Base-by-base conservation (phyloP, 37 sponge, comb jelly and placozoan species). In the Cliona cf. orientalis region DNA sequence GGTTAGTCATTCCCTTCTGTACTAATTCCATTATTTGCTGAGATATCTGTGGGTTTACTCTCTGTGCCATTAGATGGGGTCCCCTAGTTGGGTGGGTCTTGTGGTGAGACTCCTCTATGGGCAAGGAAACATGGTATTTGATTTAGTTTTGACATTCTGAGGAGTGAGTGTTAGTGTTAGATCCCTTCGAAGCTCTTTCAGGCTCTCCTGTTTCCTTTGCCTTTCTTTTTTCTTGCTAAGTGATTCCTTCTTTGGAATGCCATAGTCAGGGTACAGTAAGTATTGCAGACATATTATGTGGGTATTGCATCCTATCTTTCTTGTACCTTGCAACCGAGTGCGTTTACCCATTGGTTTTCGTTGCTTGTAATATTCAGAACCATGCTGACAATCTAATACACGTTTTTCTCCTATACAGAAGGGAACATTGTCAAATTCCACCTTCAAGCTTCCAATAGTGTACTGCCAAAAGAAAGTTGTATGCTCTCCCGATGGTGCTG, bases 11-110 rank as follows among this genome's bases (percentile, higher is more conserved):
- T 1, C 35, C 35, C 2, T 2, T 2, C 2, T 2, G 22, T 34
- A 66, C 68, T 34, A 66, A 22, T 66, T 66, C 68, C 36, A 65
- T 38, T 62, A 77, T 77, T 37, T 46, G n/a, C n/a, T n/a, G n/a
- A n/a, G n/a, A n/a, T n/a, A n/a, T n/a, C n/a, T n/a, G n/a, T n/a
- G n/a, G n/a, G n/a, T n/a, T n/a, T n/a, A n/a, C n/a, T n/a, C n/a
- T n/a, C 55, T 19, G 55, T 49, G 11, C 17, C 55, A 49, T 49
- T 49, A 49, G 14, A 49, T 49, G 55, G 11, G 55, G 17, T 19
- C 55, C 55, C 55, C 55, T 11, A 19, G 55, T 49, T 49, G 55
- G 55, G 55, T 49, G 55, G 17, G 55, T 49, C 55, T 49, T 49
- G 17, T 49, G 55, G 55, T 49, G 55, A 49, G 55, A 11, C 17